These are phyloP conservation scores for Hucho hucho DNA, from an alignment of 2,113 vertebrate species.

Conservation along the genomic window DNA sequence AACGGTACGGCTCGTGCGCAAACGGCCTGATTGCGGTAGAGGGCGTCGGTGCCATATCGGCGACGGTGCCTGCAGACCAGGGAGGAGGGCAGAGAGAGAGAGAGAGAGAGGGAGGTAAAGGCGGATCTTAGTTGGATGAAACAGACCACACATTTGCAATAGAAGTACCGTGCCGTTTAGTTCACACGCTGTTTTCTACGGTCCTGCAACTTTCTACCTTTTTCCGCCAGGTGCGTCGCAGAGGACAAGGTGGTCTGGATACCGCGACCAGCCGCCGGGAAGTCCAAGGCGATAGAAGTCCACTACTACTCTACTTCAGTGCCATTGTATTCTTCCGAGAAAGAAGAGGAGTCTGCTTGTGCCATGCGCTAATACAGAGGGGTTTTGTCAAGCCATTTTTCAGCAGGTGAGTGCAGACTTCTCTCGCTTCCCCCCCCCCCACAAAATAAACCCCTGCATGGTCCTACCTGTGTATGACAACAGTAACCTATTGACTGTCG, in stretches of 20 bases:
- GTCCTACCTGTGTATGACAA: too few relatives aligned
- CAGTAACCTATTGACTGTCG: too few relatives aligned
- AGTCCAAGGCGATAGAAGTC: background rate
- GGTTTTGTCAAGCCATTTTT: background rate
- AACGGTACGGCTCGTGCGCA: background rate
- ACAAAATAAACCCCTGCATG: background rate
- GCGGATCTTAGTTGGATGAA: background rate
- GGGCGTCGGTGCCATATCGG: background rate
- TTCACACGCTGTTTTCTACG: background rate
- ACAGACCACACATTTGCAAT: background rate
- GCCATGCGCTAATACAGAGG: background rate
- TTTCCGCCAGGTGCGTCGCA: background rate
- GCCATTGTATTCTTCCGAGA: background rate
- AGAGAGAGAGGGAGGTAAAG: background rate
- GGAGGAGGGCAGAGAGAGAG: background rate
- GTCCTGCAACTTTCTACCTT: background rate
- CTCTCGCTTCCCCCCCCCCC: background rate
- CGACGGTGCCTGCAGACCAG: background rate
- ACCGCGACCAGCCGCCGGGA: too few relatives aligned
- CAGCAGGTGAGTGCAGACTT: background rate
- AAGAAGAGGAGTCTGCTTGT: background rate
- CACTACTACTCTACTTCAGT: background rate
- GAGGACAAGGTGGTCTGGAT: background rate
- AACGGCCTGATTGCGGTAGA: conserved; percentile 6
- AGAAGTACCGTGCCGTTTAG: background rate